Conservation (phyloP, 1,140 invertebrate species). For the Magallana ariakensis region DNA sequence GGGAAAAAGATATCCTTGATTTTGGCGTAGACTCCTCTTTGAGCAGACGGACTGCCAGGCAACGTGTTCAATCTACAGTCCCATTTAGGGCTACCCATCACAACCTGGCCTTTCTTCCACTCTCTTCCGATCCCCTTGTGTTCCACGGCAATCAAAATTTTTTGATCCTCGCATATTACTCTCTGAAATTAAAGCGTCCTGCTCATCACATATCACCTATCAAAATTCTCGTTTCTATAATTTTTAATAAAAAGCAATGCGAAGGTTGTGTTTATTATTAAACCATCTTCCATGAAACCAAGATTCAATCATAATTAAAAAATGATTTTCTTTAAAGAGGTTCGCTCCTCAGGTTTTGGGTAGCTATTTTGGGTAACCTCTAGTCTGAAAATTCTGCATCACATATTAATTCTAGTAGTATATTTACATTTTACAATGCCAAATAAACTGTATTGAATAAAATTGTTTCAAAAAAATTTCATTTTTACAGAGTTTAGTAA, state of each 20-base stretch:
- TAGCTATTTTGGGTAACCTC: no score
- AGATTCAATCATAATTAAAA: no score
- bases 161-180: constrained; percentile 43
- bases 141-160: constrained; percentile 42
- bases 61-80: constrained; percentile 49
- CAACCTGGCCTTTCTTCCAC: constrained; percentile 55
- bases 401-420: no score
- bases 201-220: not conserved
- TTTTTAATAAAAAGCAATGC: not conserved
- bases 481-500: no score
- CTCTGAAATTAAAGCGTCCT: constrained; percentile 16
- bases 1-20: constrained; percentile 50
- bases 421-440: no score
- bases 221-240: not conserved
- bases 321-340: no score
- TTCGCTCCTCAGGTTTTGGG: no score
- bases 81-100: constrained; percentile 56
- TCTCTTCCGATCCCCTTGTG: constrained; percentile 38
- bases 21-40: constrained; percentile 56
- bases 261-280: no score
- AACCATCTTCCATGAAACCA: no score
- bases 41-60: constrained; percentile 3
- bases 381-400: no score
- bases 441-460: no score
- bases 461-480: no score